Percentiles rank a stretch among this genome's conserved stretches.
Evolutionary conservation across 2,888 invertebrate genomes (phyloP).

Genomic region (Agriopis leucophaearia): DNA sequence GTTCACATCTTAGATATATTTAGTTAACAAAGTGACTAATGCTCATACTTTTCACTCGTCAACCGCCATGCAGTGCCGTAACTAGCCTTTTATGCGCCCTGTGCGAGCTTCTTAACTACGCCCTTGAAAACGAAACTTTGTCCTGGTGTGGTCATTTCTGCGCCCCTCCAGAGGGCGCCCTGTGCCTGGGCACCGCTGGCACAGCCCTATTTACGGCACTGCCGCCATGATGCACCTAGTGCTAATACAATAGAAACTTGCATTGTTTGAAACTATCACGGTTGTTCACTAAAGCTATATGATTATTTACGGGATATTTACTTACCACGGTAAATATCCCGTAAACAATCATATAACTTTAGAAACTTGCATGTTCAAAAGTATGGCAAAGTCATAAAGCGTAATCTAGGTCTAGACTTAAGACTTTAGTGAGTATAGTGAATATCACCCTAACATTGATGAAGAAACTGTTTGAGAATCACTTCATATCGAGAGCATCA

Average conservation of each 20-base stretch:
- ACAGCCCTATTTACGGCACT: too few relatives aligned
- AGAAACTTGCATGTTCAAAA: conserved; percentile 9
- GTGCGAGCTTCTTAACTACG: too few relatives aligned
- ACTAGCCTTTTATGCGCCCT: too few relatives aligned
- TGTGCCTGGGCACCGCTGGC: too few relatives aligned
- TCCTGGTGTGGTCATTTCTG: too few relatives aligned
- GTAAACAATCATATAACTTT: too few relatives aligned
- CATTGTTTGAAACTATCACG: too few relatives aligned
- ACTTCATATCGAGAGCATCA: not conserved
- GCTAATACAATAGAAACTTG: not conserved
- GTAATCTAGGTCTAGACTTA: not conserved
- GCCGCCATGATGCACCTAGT: not conserved
- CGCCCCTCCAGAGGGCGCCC: too few relatives aligned
- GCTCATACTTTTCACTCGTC: not conserved
- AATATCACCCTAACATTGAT: conserved; percentile 2
- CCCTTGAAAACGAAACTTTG: too few relatives aligned
- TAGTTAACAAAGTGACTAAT: conserved; percentile 22
- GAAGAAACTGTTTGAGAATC: not conserved
- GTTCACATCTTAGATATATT: conserved; percentile 68
- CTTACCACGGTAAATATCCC: too few relatives aligned
- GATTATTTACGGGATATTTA: too few relatives aligned
- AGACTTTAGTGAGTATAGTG: not conserved
- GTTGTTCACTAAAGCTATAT: too few relatives aligned
- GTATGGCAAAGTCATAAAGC: not conserved
- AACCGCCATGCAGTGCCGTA: not conserved